Percentiles rank a stretch among this genome's conserved stretches.
Conservation (phyloP, 2,888 invertebrate genomes). For the Operophtera brumata region DNA sequence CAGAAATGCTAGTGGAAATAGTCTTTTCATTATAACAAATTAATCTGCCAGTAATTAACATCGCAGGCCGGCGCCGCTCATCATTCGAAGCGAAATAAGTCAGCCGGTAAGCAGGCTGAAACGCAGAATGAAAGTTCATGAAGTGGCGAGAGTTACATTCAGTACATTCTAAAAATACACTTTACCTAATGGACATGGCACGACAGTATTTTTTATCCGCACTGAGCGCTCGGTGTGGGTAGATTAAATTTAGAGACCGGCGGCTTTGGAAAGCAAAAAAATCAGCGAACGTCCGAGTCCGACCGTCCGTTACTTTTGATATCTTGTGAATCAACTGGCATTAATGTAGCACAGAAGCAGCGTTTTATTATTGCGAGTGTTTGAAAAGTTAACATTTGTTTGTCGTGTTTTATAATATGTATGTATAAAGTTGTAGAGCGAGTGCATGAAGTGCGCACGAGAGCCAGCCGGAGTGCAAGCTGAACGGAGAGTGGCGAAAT, state of each 20-base stretch:
- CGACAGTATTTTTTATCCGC: conserved; percentile 66
- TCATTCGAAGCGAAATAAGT: conserved; percentile 20
- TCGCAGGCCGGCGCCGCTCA: conserved; percentile 23
- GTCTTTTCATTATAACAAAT: conserved; percentile 49
- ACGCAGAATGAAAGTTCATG: conserved; percentile 45
- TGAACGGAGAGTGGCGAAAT: conserved; percentile 71
- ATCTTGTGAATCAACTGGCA: conserved; percentile 5
- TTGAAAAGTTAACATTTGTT: conserved; percentile 14
- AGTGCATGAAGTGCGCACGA: conserved; percentile 54
- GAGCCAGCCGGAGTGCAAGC: conserved; percentile 61
- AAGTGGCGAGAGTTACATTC: conserved; percentile 40
- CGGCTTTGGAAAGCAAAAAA: conserved; percentile 62
- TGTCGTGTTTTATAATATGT: conserved; percentile 36
- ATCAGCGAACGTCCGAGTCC: conserved; percentile 43
- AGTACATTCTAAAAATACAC: conserved; percentile 62
- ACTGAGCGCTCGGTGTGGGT: conserved; percentile 56
- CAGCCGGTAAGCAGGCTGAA: conserved; percentile 9
- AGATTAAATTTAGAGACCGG: conserved; percentile 69
- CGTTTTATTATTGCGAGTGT: conserved; percentile 6
- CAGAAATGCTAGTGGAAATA: conserved; percentile 67
- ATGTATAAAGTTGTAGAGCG: conserved; percentile 47
- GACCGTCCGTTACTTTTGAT: conserved; percentile 27
- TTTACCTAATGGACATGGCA: conserved; percentile 69
- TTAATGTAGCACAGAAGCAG: conserved; percentile 2
- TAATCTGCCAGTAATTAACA: conserved; percentile 32